phyloP scores from a whole-genome alignment of 1,140 invertebrate genomes.

The Teleopsis dalmanni region DNA sequence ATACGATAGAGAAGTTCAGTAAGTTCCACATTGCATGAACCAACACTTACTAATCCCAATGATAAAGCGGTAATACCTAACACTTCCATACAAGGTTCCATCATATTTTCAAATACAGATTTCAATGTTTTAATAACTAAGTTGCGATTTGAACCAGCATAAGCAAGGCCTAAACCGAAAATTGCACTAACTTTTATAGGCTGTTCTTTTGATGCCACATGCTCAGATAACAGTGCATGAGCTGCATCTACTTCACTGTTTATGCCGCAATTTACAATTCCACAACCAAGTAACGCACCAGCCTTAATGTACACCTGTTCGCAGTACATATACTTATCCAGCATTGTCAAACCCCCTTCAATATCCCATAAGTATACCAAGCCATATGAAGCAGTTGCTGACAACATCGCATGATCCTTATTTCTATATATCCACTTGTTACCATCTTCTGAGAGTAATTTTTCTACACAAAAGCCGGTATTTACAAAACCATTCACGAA shows the following conservation, averaged over 20 bases:
- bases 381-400: constrained; percentile 93
- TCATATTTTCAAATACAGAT: constrained; percentile 81
- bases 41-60: constrained; percentile 92
- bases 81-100: constrained; percentile 67
- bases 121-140: constrained; percentile 82
- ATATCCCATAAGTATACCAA: constrained; percentile 95
- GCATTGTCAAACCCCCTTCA: constrained; percentile 95
- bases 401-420: constrained; percentile 98
- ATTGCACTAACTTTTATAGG: constrained; percentile 93
- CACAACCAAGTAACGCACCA: constrained; percentile 92
- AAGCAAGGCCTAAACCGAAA: constrained; percentile 90
- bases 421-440: constrained; percentile 99
- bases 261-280: constrained; percentile 97
- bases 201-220: constrained; percentile 82
- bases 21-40: constrained; percentile 91
- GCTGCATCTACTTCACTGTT: constrained; percentile 98
- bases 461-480: constrained; percentile 95
- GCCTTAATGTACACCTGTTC: constrained; percentile 94
- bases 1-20: constrained; percentile 79
- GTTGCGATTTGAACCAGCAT: constrained; percentile 94
- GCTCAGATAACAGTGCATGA: constrained; percentile 89
- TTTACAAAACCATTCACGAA: constrained; percentile 99
- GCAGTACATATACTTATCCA: constrained; percentile 95
- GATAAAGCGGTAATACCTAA: constrained; percentile 93
- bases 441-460: constrained; percentile 91